Evolutionary conservation across 2,797 vertebrate species (phyloP).

Genomic region (Nyctalus aviator): DNA sequence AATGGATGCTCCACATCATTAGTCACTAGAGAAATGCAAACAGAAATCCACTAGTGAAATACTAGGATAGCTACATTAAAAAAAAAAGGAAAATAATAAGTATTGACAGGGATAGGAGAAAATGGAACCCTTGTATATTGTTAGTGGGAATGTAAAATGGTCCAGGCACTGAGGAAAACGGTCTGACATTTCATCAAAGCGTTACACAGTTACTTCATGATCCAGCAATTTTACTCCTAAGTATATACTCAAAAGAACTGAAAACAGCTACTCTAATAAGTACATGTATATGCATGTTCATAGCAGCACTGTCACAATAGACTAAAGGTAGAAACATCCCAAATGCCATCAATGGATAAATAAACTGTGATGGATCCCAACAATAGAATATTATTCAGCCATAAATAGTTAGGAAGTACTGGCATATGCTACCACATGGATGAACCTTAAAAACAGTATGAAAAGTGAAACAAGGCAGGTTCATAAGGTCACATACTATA

Average conservation of each 20-base stretch:
- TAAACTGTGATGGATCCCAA: not conserved
- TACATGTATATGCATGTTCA: not conserved
- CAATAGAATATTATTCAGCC: not conserved
- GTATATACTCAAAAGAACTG: not conserved
- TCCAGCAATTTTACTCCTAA: not conserved
- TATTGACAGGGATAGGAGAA: not conserved
- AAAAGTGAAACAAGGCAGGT: not conserved
- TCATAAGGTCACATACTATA: not conserved
- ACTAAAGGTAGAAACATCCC: not conserved
- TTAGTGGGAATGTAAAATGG: not conserved
- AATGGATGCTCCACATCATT: not conserved
- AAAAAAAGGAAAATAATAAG: not conserved
- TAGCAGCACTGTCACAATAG: not conserved
- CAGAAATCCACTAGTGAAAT: not conserved
- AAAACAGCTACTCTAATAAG: not conserved
- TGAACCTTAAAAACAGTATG: not conserved
- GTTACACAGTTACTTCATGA: not conserved
- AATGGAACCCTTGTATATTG: not conserved
- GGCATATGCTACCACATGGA: not conserved
- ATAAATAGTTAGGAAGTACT: not conserved
- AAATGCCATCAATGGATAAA: not conserved
- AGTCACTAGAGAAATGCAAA: constrained; percentile 49
- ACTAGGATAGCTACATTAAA: not conserved
- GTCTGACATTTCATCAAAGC: not conserved
- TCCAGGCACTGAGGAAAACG: not conserved